Conservation (phyloP, 2,113 vertebrate species). For the Felis chaus region DNA sequence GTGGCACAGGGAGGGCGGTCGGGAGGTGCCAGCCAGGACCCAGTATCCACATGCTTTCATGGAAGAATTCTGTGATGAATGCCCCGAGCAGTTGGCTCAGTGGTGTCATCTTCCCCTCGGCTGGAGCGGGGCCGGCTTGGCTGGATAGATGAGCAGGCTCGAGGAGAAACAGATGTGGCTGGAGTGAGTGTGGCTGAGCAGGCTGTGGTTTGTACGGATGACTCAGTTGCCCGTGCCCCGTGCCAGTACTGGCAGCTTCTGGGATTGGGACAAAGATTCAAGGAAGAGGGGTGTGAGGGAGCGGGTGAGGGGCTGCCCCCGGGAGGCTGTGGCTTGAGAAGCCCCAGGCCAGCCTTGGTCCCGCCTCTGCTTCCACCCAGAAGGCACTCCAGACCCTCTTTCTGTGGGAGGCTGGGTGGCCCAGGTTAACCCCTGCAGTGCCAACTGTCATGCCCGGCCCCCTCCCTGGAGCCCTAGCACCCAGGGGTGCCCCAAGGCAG, state of each 20-base stretch:
- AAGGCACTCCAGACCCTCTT: background rate
- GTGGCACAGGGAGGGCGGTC: background rate
- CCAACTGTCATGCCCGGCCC: background rate
- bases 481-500: background rate
- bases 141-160: background rate
- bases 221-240: background rate
- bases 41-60: rapidly evolving
- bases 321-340: background rate
- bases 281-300: background rate
- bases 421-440: background rate
- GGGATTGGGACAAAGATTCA: background rate
- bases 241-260: constrained; percentile 26
- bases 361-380: background rate
- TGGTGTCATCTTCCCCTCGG: background rate
- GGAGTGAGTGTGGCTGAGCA: background rate
- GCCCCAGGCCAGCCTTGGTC: background rate
- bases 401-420: background rate
- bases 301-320: background rate
- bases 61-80: background rate
- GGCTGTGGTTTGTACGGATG: background rate
- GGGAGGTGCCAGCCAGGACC: background rate
- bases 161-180: constrained; percentile 16
- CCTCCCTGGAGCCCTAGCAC: background rate
- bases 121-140: background rate
- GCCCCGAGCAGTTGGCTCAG: background rate